These are phyloP conservation scores for Rhinoderma darwinii DNA, from an alignment of 2,113 vertebrate genomes.

Conservation along the genomic window DNA sequence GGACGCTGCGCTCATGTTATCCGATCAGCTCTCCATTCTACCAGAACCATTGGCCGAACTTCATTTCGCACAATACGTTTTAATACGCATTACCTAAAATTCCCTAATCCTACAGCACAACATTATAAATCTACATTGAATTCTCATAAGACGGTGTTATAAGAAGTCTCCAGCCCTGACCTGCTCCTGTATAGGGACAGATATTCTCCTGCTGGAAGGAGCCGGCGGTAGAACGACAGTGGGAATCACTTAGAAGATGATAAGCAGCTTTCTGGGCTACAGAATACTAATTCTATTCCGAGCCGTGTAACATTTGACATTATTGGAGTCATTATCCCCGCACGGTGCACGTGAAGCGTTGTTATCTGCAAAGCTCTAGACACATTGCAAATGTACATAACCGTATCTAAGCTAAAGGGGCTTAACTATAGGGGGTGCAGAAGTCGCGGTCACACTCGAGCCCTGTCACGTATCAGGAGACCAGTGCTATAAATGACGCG, in stretches of 20 bases:
- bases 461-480: too few relatives aligned
- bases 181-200: background rate
- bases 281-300: conserved; percentile 39
- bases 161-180: background rate
- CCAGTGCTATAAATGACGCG: too few relatives aligned
- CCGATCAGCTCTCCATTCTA: background rate
- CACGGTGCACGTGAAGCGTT: too few relatives aligned
- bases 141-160: background rate
- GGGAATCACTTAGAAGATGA: background rate
- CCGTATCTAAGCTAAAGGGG: too few relatives aligned
- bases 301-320: conserved; percentile 50
- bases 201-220: background rate
- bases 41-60: background rate
- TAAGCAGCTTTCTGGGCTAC: conserved; percentile 6
- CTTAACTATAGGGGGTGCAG: too few relatives aligned
- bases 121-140: background rate
- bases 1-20: background rate
- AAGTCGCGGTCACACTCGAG: too few relatives aligned
- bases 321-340: conserved; percentile 22
- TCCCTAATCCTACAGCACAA: background rate
- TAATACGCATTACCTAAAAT: background rate
- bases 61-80: background rate
- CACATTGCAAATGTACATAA: too few relatives aligned
- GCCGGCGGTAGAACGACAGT: background rate
- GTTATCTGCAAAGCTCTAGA: too few relatives aligned